A percentile compares a stretch with the other conserved stretches of the same genome.
These are phyloP conservation scores for Drosophila kohkoa DNA, from an alignment of 1,140 invertebrate species.

Conservation along the genomic window DNA sequence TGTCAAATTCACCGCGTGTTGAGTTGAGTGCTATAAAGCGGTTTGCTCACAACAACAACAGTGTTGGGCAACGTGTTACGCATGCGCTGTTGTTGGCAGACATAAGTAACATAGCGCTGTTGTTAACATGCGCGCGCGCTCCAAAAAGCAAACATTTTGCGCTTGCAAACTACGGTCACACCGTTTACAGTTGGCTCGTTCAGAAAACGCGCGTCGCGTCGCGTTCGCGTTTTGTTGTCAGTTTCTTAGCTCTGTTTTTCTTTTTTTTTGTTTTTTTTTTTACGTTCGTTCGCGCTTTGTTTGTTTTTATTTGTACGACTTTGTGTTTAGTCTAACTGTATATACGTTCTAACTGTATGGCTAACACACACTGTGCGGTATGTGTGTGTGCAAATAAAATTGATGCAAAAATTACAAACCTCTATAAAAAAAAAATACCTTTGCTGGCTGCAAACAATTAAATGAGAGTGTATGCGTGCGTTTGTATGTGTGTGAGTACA, in stretches of 20 bases:
- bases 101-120: conserved; percentile 27
- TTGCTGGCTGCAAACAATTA: conserved; percentile 72
- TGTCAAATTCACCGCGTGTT: conserved; percentile 1
- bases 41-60: neutral
- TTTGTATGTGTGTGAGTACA: conserved; percentile 25
- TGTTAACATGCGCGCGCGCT: conserved; percentile 45
- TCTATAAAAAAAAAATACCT: conserved; percentile 39
- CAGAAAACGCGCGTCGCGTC: conserved; percentile 70
- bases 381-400: conserved; percentile 38
- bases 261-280: conserved; percentile 45
- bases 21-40: conserved; percentile 16
- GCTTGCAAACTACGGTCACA: conserved; percentile 41
- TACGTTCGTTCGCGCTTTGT: conserved; percentile 41
- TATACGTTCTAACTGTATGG: conserved; percentile 15
- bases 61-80: conserved; percentile 56
- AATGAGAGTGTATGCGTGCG: conserved; percentile 28
- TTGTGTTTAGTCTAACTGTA: conserved; percentile 34
- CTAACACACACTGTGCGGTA: conserved; percentile 18
- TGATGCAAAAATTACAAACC: conserved; percentile 31
- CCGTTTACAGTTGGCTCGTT: conserved; percentile 56
- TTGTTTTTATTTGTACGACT: conserved; percentile 23
- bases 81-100: conserved; percentile 39
- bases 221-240: conserved; percentile 66
- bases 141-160: conserved; percentile 30
- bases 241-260: conserved; percentile 41